phyloP scores from a whole-genome alignment of 2,888 invertebrate species.

The Andrena haemorrhoa region DNA sequence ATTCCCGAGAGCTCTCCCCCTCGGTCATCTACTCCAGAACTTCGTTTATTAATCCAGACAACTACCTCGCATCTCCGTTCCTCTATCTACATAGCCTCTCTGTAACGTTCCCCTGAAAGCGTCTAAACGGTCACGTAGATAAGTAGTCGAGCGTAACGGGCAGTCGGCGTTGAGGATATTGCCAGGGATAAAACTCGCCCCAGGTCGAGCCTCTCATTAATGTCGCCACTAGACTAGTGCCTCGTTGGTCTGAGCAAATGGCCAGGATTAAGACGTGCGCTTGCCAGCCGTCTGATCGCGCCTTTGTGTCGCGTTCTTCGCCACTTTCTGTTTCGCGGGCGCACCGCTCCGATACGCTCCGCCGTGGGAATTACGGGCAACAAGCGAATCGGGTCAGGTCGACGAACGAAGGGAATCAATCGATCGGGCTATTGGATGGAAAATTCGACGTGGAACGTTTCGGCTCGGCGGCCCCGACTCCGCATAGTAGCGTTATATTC shows the following conservation, averaged over 20 bases:
- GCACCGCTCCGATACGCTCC: too few relatives aligned
- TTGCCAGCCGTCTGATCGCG: conserved; percentile 33
- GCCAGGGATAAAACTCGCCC: conserved; percentile 36
- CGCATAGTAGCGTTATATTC: conserved; percentile 10
- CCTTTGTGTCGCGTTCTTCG: conserved; percentile 3
- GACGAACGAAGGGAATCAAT: neutral
- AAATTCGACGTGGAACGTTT: conserved; percentile 17
- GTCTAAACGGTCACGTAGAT: conserved; percentile 13
- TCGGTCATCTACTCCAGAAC: conserved; percentile 28
- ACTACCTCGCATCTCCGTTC: conserved; percentile 12
- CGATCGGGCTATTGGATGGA: conserved; percentile 19
- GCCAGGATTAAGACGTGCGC: conserved; percentile 35
- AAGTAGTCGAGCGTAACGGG: conserved; percentile 15
- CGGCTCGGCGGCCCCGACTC: neutral
- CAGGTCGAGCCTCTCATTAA: conserved; percentile 48
- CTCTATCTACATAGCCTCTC: neutral
- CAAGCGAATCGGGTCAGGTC: too few relatives aligned
- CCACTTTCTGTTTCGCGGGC: neutral
- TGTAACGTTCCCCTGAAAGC: conserved; percentile 13
- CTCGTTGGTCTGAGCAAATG: conserved; percentile 6
- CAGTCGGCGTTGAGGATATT: conserved; percentile 45
- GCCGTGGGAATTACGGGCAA: too few relatives aligned
- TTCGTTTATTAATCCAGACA: conserved; percentile 24
- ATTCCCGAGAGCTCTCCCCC: neutral
- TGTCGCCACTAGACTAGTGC: conserved; percentile 19